Conservation (phyloP, 2,113 vertebrate genomes). For the Donacobius atricapilla region DNA sequence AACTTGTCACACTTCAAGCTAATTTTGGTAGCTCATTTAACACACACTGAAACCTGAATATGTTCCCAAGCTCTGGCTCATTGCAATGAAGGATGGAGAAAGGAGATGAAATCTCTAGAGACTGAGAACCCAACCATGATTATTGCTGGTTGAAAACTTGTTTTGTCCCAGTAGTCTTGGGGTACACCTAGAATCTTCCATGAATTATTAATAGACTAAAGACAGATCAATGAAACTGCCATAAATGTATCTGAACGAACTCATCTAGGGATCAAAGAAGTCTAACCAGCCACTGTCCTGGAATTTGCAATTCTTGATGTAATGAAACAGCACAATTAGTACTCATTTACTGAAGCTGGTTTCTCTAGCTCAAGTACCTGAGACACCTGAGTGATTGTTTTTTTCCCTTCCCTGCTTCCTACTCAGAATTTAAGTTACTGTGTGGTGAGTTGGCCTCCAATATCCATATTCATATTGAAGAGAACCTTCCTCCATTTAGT, state of each 20-base stretch:
- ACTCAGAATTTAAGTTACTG: background rate
- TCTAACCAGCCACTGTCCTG: background rate
- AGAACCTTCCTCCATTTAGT: background rate
- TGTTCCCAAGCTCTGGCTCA: constrained; percentile 42
- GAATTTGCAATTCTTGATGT: constrained; percentile 12
- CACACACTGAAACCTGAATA: constrained; percentile 51
- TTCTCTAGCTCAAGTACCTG: constrained; percentile 36
- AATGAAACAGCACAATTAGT: constrained; percentile 41
- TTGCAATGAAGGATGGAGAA: constrained; percentile 52
- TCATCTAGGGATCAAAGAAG: background rate
- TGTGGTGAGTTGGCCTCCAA: background rate
- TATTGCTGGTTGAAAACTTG: constrained; percentile 58
- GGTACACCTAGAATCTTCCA: constrained; percentile 26
- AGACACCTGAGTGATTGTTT: constrained; percentile 3
- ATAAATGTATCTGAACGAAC: constrained; percentile 36
- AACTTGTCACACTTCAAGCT: constrained; percentile 46
- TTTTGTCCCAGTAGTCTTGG: constrained; percentile 58
- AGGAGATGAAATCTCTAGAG: constrained; percentile 56
- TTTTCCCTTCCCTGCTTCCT: constrained; percentile 25
- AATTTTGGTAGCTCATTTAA: constrained; percentile 67
- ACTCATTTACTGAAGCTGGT: constrained; percentile 40
- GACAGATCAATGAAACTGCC: constrained; percentile 40
- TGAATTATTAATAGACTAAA: constrained; percentile 59
- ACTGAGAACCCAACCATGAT: constrained; percentile 40
- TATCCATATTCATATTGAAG: background rate